Percentiles rank a stretch among this genome's conserved stretches.
phyloP scores from a whole-genome alignment of 2,888 invertebrate species.

The Cheilosia pagana region DNA sequence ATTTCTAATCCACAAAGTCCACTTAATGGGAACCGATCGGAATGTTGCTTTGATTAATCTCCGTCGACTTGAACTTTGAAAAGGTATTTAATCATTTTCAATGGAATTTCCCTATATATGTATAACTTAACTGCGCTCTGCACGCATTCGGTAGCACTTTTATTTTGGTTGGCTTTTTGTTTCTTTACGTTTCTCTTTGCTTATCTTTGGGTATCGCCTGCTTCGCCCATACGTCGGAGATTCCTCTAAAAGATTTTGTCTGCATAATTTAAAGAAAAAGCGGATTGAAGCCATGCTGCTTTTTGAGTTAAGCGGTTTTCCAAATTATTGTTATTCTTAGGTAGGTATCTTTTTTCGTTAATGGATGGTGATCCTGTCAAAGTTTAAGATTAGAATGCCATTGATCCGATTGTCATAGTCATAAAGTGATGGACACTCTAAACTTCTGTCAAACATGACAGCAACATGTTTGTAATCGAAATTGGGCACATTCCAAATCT shows the following conservation, averaged over 20 bases:
- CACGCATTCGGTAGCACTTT: conserved; percentile 65
- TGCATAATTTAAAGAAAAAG: conserved; percentile 30
- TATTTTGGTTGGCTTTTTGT: conserved; percentile 21
- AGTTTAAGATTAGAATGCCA: conserved; percentile 14
- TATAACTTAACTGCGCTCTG: not conserved
- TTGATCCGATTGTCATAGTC: not conserved
- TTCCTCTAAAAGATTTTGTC: conserved; percentile 6
- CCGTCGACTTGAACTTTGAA: conserved; percentile 54
- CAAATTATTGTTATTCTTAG: conserved; percentile 7
- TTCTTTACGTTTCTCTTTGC: conserved; percentile 13
- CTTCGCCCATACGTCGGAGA: not conserved
- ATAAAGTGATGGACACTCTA: too few relatives aligned
- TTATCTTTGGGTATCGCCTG: not conserved
- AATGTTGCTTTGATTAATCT: conserved; percentile 67
- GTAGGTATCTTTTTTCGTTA: not conserved
- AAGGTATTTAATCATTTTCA: conserved; percentile 64
- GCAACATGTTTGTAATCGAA: too few relatives aligned
- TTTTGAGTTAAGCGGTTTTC: conserved; percentile 21
- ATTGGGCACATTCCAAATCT: too few relatives aligned
- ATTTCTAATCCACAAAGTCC: conserved; percentile 69
- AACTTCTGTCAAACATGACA: too few relatives aligned
- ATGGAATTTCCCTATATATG: conserved; percentile 46
- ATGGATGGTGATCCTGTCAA: conserved; percentile 1
- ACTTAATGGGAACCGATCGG: conserved; percentile 59
- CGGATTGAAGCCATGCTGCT: conserved; percentile 34